Base-by-base conservation (phyloP, 2,888 invertebrate genomes). In the Drosophila peninsularis region DNA sequence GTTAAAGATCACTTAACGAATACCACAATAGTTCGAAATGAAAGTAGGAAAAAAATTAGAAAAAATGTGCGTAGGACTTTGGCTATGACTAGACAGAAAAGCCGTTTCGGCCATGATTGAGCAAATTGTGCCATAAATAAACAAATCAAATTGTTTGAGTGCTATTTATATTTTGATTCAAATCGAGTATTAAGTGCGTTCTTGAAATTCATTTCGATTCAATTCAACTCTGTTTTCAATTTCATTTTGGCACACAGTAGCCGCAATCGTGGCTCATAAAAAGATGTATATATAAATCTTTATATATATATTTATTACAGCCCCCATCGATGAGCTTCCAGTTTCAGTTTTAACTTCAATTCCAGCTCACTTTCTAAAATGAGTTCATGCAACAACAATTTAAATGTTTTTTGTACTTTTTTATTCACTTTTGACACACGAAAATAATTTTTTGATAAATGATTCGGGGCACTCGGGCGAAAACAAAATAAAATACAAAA, bases 21-120 rank as follows among this genome's bases (percentile, higher is more conserved):
- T 77, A 80, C 79, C 83, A 75, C 71, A 75, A 86, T 88, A 88
- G 80, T 86, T 80, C 74, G 80, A 86, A 86, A 89, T 88, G 86
- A 86, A 86, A 86, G 86, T 86, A 90, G 19, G 19, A 41, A 88
- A 88, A 75, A 47, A 37, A 21, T 4, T 17, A 4, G 24, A 24
- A 30, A 50, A 50, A 34, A 19, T 61, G 49, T 77, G 80, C 68
- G 86, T 72, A 75, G 75, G 75, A 65, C 66, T 75, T 65, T 36
- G 11, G 36, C 52, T 70, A 68, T 83, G 82, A 83, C 84, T 52
- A 47, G 69, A 68, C 89, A 86, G 5, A 52, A 52, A 52, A 47
- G 19, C n/a, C 11, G 39, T 42, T 61, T 65, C 64, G 89, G 75
- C 89, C 89, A 68, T 89, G 89, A 84, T 83, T 74, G 77, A 62